A percentile compares a stretch with the other conserved stretches of the same genome.
These are phyloP conservation scores for Lasioglossum pauxillum DNA, from an alignment of 2,888 invertebrate species.

Conservation along the genomic window DNA sequence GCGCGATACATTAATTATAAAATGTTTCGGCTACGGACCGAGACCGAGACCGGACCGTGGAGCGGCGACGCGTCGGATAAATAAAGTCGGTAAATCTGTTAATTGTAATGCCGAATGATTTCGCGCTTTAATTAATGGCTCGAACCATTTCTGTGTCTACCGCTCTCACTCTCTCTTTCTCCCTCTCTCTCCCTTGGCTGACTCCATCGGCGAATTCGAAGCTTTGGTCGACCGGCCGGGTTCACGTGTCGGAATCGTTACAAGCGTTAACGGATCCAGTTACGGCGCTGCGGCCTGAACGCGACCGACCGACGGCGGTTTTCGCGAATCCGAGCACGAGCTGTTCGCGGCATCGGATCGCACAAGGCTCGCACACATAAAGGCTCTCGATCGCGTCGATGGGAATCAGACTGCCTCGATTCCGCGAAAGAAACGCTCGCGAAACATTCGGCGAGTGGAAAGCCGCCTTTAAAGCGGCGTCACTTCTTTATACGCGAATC, in stretches of 20 bases:
- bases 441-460: no score
- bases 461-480: no score
- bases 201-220: background rate
- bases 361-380: background rate
- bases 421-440: no score
- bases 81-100: constrained; percentile 29
- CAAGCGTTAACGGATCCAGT: background rate
- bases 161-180: background rate
- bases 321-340: constrained; percentile 1
- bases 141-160: background rate
- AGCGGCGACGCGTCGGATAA: constrained; percentile 3
- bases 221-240: background rate
- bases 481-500: no score
- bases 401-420: background rate
- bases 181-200: background rate
- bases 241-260: constrained; percentile 15
- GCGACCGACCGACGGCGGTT: background rate
- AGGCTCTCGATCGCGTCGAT: background rate
- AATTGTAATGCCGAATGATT: constrained; percentile 10
- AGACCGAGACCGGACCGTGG: background rate
- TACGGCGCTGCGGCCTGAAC: background rate
- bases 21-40: background rate
- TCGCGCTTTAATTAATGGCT: constrained; percentile 11
- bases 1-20: constrained; percentile 29
- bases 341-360: background rate